phyloP scores from a whole-genome alignment of 2,888 invertebrate genomes.

The Chrysolina haemoptera region DNA sequence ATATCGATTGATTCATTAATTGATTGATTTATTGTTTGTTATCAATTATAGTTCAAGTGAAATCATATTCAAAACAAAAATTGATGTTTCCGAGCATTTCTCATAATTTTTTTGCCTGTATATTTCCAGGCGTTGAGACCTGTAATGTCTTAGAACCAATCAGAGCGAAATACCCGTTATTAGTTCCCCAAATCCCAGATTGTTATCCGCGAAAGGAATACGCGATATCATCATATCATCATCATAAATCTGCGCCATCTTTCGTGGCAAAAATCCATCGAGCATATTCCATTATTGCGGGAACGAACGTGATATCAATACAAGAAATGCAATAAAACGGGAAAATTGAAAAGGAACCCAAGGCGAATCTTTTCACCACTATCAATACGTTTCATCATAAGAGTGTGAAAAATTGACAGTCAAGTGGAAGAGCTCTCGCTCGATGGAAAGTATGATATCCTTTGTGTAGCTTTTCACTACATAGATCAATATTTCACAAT shows the following conservation, averaged over 20 bases:
- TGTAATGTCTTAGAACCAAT: background rate
- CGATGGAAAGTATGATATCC: constrained; percentile 37
- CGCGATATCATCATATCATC: constrained; percentile 4
- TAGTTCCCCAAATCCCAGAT: background rate
- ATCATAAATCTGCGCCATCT: constrained; percentile 2
- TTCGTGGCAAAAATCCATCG: constrained; percentile 8
- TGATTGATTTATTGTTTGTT: no score
- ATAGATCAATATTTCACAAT: constrained; percentile 44
- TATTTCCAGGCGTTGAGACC: no score
- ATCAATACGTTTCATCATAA: constrained; percentile 55
- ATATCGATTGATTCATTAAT: no score
- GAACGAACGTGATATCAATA: constrained; percentile 22
- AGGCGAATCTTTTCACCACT: constrained; percentile 47
- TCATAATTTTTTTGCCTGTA: no score
- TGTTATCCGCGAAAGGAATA: background rate
- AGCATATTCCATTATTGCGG: constrained; percentile 14
- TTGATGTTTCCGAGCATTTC: no score
- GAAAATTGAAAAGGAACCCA: constrained; percentile 45
- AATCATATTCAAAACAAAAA: no score
- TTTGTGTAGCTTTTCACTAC: constrained; percentile 47
- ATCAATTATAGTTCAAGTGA: no score
- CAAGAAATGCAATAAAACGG: constrained; percentile 21
- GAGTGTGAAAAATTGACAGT: constrained; percentile 53
- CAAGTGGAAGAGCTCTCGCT: constrained; percentile 43
- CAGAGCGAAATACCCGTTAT: background rate